Evolutionary conservation across 2,113 vertebrate genomes (phyloP).

Genomic region (Cryptoleucopteryx plumbea): DNA sequence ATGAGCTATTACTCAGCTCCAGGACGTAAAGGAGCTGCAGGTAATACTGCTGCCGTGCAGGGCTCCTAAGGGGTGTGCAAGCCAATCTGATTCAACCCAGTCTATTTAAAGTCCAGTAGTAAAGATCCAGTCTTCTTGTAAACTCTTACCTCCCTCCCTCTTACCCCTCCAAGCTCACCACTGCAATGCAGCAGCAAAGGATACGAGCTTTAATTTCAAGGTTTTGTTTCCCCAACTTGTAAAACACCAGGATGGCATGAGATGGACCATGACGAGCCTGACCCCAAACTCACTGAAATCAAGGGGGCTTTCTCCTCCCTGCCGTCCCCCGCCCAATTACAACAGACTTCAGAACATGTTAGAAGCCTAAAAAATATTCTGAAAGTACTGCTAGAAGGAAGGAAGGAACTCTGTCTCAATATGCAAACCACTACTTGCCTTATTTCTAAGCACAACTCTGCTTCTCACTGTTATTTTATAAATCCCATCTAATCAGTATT

Average conservation of each 20-base stretch:
- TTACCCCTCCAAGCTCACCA: background rate
- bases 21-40: background rate
- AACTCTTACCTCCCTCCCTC: background rate
- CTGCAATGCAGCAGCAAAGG: background rate
- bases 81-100: background rate
- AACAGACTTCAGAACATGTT: background rate
- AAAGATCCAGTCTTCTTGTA: background rate
- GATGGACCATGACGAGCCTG: background rate
- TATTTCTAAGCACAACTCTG: background rate
- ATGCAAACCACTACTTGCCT: background rate
- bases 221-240: background rate
- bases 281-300: background rate
- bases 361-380: background rate
- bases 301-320: background rate
- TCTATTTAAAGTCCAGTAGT: background rate
- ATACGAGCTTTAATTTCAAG: accelerated
- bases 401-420: background rate
- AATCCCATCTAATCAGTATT: background rate
- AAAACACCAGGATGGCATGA: background rate
- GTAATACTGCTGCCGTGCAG: background rate
- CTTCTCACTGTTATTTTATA: background rate
- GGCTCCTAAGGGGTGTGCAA: background rate
- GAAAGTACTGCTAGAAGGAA: background rate
- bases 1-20: background rate
- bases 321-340: background rate